These are phyloP conservation scores for Torymus aiolomorphi DNA, from an alignment of 2,888 invertebrate genomes.

Conservation along the genomic window DNA sequence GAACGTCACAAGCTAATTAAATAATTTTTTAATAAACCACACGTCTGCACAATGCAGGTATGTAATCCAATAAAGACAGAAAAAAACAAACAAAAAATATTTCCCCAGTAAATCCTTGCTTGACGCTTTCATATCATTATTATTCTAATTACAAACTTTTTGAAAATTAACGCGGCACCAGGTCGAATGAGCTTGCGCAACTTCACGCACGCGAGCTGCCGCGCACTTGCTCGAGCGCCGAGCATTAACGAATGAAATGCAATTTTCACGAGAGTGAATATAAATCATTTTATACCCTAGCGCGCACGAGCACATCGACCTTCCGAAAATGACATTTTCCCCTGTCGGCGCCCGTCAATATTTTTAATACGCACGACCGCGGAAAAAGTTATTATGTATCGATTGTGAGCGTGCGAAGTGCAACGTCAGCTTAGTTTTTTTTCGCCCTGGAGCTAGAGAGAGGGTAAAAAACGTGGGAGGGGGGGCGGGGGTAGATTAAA, in stretches of 20 bases:
- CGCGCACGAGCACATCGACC: not conserved
- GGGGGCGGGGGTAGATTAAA: not conserved
- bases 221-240: not conserved
- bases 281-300: not conserved
- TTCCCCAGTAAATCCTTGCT: no score
- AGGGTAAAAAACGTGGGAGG: not conserved
- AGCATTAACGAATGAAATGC: constrained; percentile 25
- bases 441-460: not conserved
- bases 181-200: not conserved
- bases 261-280: constrained; percentile 6
- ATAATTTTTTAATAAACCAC: no score
- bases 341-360: not conserved
- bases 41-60: no score
- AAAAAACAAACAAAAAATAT: no score
- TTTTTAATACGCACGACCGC: not conserved
- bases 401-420: not conserved
- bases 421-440: constrained; percentile 9
- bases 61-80: no score
- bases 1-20: no score
- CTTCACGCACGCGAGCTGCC: not conserved
- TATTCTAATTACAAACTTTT: not conserved
- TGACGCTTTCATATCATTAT: no score
- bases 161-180: not conserved
- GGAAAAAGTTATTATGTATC: constrained; percentile 21
- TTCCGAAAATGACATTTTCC: no score